These are phyloP conservation scores for Callopanchax toddi DNA, from an alignment of 2,113 vertebrate genomes.

Conservation along the genomic window DNA sequence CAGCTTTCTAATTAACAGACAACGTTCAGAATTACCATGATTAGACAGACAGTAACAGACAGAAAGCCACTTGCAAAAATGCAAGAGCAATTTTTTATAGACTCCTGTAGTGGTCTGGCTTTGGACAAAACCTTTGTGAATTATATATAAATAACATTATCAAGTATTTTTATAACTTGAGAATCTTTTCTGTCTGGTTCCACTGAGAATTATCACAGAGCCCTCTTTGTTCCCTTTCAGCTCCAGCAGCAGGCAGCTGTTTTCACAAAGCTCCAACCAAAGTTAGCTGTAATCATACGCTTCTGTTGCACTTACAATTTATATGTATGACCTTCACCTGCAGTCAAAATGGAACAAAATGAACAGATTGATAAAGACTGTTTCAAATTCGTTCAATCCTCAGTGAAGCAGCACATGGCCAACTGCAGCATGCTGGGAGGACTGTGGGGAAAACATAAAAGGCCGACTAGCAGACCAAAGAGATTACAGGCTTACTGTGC, in stretches of 20 bases:
- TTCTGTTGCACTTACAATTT: background rate
- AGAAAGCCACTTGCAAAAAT: too few relatives aligned
- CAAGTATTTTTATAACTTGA: background rate
- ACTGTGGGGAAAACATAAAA: conserved; percentile 55
- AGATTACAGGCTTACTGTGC: conserved; percentile 42
- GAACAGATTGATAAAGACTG: conserved; percentile 22
- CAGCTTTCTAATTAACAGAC: too few relatives aligned
- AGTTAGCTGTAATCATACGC: background rate
- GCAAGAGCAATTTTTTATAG: too few relatives aligned
- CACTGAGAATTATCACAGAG: background rate
- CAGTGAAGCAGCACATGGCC: conserved; percentile 19
- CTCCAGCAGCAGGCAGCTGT: too few relatives aligned
- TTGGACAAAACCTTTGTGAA: too few relatives aligned
- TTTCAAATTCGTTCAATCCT: conserved; percentile 38
- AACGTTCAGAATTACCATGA: too few relatives aligned
- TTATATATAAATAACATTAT: too few relatives aligned
- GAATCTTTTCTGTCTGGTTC: background rate
- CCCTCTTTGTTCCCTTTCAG: background rate
- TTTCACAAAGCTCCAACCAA: background rate
- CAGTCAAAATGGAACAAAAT: conserved; percentile 9
- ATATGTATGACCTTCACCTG: conserved; percentile 16
- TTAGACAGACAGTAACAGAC: too few relatives aligned
- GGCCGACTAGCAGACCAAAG: conserved; percentile 24
- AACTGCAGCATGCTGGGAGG: conserved; percentile 34
- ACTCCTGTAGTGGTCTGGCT: too few relatives aligned